Evolutionary conservation across 1,140 invertebrate species (phyloP).

Genomic region (Drosophila mauritiana): DNA sequence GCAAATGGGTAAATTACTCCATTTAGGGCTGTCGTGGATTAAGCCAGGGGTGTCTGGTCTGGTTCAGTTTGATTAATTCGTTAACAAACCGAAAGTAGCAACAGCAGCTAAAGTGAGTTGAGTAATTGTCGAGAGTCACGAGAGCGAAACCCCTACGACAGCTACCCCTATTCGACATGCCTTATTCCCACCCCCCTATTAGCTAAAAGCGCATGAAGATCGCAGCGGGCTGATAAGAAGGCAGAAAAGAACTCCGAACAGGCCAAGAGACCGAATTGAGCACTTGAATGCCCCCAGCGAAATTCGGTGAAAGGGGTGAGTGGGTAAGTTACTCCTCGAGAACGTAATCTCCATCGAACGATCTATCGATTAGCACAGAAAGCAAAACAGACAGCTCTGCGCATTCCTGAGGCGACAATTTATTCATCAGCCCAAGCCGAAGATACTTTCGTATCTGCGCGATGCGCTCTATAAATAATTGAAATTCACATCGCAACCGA

Average conservation of each 20-base stretch:
- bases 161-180: slow-evolving; percentile 29
- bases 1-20: slow-evolving; percentile 59
- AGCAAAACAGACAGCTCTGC: slow-evolving; percentile 11
- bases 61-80: slow-evolving; percentile 82
- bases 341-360: slow-evolving; percentile 37
- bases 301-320: not conserved
- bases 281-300: slow-evolving; percentile 65
- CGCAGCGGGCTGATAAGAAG: slow-evolving; percentile 56
- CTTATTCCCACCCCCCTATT: slow-evolving; percentile 47
- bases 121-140: slow-evolving; percentile 79
- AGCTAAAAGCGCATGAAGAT: slow-evolving; percentile 82
- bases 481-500: not conserved
- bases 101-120: slow-evolving; percentile 60
- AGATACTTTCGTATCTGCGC: not conserved
- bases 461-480: slow-evolving; percentile 59
- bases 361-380: slow-evolving; percentile 56
- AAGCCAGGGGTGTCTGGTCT: slow-evolving; percentile 20
- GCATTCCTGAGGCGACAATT: slow-evolving; percentile 13
- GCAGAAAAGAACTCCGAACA: slow-evolving; percentile 18
- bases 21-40: slow-evolving; percentile 42
- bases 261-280: slow-evolving; percentile 54
- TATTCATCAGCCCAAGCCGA: not conserved
- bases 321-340: slow-evolving; percentile 25
- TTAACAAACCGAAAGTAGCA: slow-evolving; percentile 81
- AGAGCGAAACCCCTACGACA: slow-evolving; percentile 35